Evolutionary conservation across 2,113 vertebrate genomes (phyloP).

Genomic region (Falcunculus frontatus): DNA sequence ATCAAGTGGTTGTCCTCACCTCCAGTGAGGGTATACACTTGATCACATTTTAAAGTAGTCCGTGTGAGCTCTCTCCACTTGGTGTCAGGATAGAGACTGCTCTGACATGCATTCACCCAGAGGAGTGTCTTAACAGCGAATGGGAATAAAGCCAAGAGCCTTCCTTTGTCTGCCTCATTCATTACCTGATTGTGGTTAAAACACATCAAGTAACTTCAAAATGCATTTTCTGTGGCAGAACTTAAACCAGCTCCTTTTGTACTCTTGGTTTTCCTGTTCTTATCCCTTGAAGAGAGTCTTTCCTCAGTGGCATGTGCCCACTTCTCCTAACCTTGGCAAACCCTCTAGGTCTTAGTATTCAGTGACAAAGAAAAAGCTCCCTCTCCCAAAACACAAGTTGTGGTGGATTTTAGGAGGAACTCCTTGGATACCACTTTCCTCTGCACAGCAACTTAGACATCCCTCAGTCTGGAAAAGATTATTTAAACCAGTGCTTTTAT

Average conservation of each 20-base stretch:
- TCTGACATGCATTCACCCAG: neutral
- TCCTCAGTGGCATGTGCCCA: neutral
- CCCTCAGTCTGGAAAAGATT: constrained; percentile 14
- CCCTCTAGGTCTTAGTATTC: neutral
- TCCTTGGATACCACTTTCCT: fast-evolving
- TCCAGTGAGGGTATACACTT: neutral
- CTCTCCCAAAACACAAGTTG: neutral
- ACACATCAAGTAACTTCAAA: neutral
- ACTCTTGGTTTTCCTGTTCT: neutral
- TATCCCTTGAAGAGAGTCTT: neutral
- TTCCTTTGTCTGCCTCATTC: neutral
- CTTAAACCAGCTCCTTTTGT: neutral
- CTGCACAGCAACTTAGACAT: neutral
- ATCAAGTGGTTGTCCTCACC: fast-evolving
- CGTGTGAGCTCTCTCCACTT: neutral
- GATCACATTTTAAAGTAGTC: neutral
- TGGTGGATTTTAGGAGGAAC: neutral
- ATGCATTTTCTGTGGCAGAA: neutral
- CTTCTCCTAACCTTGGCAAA: neutral
- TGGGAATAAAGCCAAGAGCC: neutral
- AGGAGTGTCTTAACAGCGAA: neutral
- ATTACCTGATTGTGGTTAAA: neutral
- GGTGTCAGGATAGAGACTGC: constrained; percentile 44
- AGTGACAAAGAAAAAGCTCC: neutral
- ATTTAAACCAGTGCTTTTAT: neutral